phyloP scores from a whole-genome alignment of 2,888 invertebrate species.

The Heliconius aoede region DNA sequence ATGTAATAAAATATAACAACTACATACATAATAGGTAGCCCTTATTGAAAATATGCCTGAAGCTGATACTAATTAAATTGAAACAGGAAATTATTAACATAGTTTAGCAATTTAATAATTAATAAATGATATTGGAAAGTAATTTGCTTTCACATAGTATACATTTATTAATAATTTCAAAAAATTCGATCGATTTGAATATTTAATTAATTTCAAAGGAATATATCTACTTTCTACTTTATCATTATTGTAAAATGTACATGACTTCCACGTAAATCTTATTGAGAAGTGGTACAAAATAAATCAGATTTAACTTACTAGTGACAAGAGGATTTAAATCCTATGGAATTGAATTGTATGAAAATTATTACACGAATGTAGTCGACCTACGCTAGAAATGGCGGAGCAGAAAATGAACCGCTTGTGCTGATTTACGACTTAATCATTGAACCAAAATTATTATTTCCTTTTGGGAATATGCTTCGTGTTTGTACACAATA shows the following conservation, averaged over 20 bases:
- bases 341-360: slow-evolving; percentile 26
- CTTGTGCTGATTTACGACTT: slow-evolving; percentile 55
- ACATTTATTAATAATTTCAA: slow-evolving; percentile 3
- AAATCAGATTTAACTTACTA: slow-evolving; percentile 15
- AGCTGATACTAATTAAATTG: slow-evolving; percentile 16
- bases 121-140: slow-evolving; percentile 19
- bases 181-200: slow-evolving; percentile 10
- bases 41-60: background rate
- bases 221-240: slow-evolving; percentile 4
- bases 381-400: slow-evolving; percentile 61
- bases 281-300: background rate
- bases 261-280: background rate
- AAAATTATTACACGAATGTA: slow-evolving; percentile 46
- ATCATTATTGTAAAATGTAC: background rate
- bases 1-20: background rate
- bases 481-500: background rate
- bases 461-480: slow-evolving; percentile 18
- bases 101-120: slow-evolving; percentile 12
- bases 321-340: slow-evolving; percentile 23
- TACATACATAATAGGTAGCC: background rate
- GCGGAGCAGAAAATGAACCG: slow-evolving; percentile 60
- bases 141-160: slow-evolving; percentile 10
- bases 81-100: slow-evolving; percentile 15
- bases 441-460: slow-evolving; percentile 44
- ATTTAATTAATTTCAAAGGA: background rate